Base-by-base conservation (phyloP, 2,888 invertebrate genomes). In the Blomia tropicalis region DNA sequence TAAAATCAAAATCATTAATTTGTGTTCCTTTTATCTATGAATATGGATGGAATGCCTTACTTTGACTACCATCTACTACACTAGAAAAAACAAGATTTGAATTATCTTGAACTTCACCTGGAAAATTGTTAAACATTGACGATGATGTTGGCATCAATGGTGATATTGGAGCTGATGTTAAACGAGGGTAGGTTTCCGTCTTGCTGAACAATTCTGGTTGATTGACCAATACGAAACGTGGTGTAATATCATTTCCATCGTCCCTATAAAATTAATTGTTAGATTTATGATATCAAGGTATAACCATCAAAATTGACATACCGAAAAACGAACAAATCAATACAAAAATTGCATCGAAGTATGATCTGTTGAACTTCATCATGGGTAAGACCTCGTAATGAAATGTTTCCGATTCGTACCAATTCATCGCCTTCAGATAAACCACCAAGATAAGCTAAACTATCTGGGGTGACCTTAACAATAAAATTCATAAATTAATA, bases 361-460 rank as follows among this genome's bases (percentile, higher is more conserved):
- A 76, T 74, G 63, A 72, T 71, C 66, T 72, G 71, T 65, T 76
- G 75, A 30, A 75, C 75, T 54, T 72, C 69, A 62, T 74, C 73
- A 54, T 75, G 75, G 43, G 71, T 69, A 67, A 75, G 65, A 17
- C 66, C 68, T 47, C 73, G 73, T 17, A 74, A 69, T 43, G 69
- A 68, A 22, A 68, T 66, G 27, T 71, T 69, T 66, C 75, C 75
- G 62, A 77, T 73, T 61, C 69, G 69, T 14, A 75, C 70, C 30
- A 77, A 70, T 25, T 73, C 72, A 69, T 77, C 77, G 4, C 77
- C 76, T 22, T 75, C 70, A 43, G 70, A 70, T 17, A 78, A 69
- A 5, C 77, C 77, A 63, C 73, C 72, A 63, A 71, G 70, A 65
- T 76, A 77, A 5, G 77, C 76, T 53, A 77, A 68, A 67, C 76